Base-by-base conservation (phyloP, 2,888 invertebrate genomes). In the Epistrophe eligans region DNA sequence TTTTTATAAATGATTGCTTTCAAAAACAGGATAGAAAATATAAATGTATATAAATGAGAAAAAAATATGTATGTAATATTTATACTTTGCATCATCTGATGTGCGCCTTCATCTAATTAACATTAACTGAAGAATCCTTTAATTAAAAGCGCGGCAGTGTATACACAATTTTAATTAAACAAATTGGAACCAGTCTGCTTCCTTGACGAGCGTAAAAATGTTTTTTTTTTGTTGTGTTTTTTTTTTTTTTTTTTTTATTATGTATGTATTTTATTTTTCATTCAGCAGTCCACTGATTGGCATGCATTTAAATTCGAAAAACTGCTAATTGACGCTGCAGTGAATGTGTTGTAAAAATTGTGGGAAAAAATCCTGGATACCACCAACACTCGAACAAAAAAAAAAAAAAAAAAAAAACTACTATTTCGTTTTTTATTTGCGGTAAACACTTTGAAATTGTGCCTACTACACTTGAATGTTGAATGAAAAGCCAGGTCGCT, bases 91-190 rank as follows among this genome's bases (percentile, higher is more conserved):
- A 67, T 50, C 48, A 50, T 67, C 19, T 67, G 24, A 24, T 24
- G 19, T 50, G 35, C 35, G 9, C 80, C 50, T 35, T 67, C 72
- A 62, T 84, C 72, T 60, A 82, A 85, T 85, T 81, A 85, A 77
- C 77, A 85, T 72, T 77, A 70, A 77, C 81, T 77, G 77, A 77
- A 62, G 48, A 24, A 77, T 58, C 67, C 74, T 43, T 80, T 80
- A 66, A 74, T 80, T 80, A 66, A 80, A 67, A 60, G 62, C 62
- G 45, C 66, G 35, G 43, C 67, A 57, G 52, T 58, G 77, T 82
- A 24, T 24, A 73, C 58, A 82, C 77, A 70, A 70, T 77, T 85
- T 85, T 85, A 85, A 85, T 85, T 82, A 85, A 77, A 85, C 77
- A 85, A 85, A 85, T 85, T 85, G 85, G 82, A 64, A 71, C 38